A percentile compares a stretch with the other conserved stretches of the same genome.
Evolutionary conservation across 2,113 vertebrate genomes (phyloP).

Genomic region (Phyllostomus discolor): DNA sequence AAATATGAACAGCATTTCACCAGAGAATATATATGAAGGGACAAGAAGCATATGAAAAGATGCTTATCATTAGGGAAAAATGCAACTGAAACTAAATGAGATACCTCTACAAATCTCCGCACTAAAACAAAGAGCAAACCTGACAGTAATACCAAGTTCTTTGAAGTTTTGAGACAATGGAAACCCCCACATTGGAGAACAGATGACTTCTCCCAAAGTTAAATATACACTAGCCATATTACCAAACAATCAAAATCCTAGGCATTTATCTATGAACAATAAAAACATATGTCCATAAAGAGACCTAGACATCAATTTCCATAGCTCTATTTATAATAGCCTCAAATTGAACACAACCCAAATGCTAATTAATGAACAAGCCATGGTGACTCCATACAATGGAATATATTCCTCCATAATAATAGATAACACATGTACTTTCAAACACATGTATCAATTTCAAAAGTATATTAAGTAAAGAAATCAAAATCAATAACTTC

Average conservation of each 20-base stretch:
- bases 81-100: background rate
- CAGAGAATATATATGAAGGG: background rate
- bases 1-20: background rate
- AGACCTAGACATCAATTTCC: too few relatives aligned
- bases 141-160: background rate
- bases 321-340: too few relatives aligned
- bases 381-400: background rate
- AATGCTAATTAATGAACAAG: background rate
- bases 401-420: background rate
- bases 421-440: background rate
- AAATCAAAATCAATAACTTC: background rate
- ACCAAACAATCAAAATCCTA: too few relatives aligned
- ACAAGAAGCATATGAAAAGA: background rate
- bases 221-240: background rate
- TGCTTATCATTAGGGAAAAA: background rate
- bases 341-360: too few relatives aligned
- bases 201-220: background rate
- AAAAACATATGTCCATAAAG: too few relatives aligned
- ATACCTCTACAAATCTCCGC: too few relatives aligned
- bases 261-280: too few relatives aligned
- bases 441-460: background rate
- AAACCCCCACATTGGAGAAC: background rate
- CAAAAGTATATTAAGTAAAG: background rate
- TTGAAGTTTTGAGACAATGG: background rate
- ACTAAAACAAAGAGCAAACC: background rate